Conservation (phyloP, 2,797 vertebrate genomes). For the Xiphorhynchus erythropygius region DNA sequence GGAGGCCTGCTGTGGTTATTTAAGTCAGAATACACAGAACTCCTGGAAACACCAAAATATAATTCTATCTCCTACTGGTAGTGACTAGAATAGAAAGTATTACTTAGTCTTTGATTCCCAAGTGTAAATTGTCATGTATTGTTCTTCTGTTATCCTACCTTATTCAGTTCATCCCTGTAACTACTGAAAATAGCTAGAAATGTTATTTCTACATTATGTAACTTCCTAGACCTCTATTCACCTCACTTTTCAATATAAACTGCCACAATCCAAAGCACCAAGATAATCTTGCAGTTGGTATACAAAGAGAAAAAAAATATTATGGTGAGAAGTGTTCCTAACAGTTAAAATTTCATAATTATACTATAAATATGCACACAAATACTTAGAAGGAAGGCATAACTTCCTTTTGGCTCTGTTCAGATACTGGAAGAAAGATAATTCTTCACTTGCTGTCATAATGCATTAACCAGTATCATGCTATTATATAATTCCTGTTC, state of each 20-base stretch:
- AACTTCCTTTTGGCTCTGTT: slow-evolving; percentile 34
- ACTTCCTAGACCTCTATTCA: neutral
- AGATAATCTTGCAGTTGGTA: neutral
- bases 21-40: neutral
- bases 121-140: neutral
- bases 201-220: neutral
- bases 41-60: neutral
- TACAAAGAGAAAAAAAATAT: neutral
- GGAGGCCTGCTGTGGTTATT: neutral
- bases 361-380: neutral
- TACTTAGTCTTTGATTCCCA: neutral
- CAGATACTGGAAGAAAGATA: slow-evolving; percentile 11
- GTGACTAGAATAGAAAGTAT: neutral
- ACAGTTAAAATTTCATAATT: neutral
- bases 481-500: neutral
- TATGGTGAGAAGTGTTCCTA: neutral
- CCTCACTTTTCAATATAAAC: neutral
- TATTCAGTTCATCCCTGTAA: neutral
- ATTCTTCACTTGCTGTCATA: neutral
- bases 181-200: neutral
- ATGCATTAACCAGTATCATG: neutral
- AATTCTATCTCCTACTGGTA: neutral
- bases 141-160: neutral
- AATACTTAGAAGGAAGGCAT: neutral
- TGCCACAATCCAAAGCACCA: neutral